phyloP scores from a whole-genome alignment of 2,113 vertebrate species.

The Hypocryptadius cinnamomeus region DNA sequence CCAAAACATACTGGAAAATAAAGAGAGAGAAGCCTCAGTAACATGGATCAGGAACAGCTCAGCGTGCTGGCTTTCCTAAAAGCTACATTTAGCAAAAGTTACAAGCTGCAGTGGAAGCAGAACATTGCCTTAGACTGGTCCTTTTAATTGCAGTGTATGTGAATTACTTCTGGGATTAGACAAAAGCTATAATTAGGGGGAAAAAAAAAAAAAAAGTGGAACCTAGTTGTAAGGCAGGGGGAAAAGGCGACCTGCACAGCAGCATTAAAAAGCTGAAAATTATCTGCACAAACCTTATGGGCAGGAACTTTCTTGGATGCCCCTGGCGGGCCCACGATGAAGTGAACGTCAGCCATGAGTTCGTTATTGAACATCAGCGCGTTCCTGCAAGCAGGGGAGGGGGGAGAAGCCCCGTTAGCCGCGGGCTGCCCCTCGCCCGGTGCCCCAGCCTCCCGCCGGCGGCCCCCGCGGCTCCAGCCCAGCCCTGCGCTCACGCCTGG shows the following conservation, averaged over 20 bases:
- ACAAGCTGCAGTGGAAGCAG: background rate
- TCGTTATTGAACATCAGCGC: slow-evolving; percentile 98
- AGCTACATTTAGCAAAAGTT: background rate
- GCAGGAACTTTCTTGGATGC: slow-evolving; percentile 85
- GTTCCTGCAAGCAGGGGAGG: slow-evolving; percentile 78
- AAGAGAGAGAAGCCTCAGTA: slow-evolving; percentile 11
- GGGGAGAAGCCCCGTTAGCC: slow-evolving; percentile 5
- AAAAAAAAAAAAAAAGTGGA: background rate
- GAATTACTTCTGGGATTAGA: background rate
- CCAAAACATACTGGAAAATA: slow-evolving; percentile 88
- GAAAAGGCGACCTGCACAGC: background rate
- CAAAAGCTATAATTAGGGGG: background rate
- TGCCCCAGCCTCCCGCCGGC: background rate
- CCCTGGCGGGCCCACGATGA: slow-evolving; percentile 87
- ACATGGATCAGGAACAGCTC: background rate
- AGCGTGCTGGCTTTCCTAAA: background rate
- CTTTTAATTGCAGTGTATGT: background rate
- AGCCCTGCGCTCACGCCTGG: background rate
- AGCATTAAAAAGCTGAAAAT: background rate
- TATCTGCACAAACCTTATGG: slow-evolving; percentile 83
- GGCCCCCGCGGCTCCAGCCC: background rate
- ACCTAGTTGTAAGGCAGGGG: background rate
- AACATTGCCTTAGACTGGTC: background rate
- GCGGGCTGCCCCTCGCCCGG: background rate
- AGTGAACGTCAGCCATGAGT: slow-evolving; percentile 97